phyloP scores from a whole-genome alignment of 2,888 invertebrate genomes.

The Oxycera nigricornis region DNA sequence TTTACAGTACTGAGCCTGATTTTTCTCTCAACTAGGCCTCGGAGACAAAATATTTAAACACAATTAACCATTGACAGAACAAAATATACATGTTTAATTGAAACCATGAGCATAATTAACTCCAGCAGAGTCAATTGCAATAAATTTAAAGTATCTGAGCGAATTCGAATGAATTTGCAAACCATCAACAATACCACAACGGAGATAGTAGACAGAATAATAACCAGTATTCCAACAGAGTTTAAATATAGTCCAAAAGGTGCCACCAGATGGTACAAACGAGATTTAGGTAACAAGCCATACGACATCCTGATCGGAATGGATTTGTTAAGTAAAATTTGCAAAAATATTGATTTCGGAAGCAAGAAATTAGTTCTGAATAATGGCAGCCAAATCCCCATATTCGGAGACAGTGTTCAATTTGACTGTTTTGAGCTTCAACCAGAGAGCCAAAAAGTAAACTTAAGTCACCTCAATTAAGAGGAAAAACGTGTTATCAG shows the following conservation, averaged over 20 bases:
- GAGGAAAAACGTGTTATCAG: background rate
- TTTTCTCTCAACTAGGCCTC: conserved; percentile 15
- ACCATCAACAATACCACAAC: background rate
- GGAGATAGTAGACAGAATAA: background rate
- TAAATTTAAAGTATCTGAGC: background rate
- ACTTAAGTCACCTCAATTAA: background rate
- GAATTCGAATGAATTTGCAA: background rate
- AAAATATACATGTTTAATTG: background rate
- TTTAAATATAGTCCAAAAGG: background rate
- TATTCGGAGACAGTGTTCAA: background rate
- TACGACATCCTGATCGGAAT: conserved; percentile 17
- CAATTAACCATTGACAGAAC: background rate
- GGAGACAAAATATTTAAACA: conserved; percentile 1
- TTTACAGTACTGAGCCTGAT: background rate
- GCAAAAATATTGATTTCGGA: background rate
- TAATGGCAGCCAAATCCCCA: background rate
- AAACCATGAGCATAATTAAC: conserved; percentile 15
- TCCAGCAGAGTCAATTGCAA: background rate
- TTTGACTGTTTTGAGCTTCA: background rate
- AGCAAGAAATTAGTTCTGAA: background rate
- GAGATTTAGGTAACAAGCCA: background rate
- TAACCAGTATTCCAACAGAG: background rate
- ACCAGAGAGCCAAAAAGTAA: background rate
- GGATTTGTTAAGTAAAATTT: conserved; percentile 1
- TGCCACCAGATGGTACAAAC: background rate